A percentile compares a stretch with the other conserved stretches of the same genome.
Evolutionary conservation across 2,888 invertebrate genomes (phyloP).

Genomic region (Sylvicola cinctus): DNA sequence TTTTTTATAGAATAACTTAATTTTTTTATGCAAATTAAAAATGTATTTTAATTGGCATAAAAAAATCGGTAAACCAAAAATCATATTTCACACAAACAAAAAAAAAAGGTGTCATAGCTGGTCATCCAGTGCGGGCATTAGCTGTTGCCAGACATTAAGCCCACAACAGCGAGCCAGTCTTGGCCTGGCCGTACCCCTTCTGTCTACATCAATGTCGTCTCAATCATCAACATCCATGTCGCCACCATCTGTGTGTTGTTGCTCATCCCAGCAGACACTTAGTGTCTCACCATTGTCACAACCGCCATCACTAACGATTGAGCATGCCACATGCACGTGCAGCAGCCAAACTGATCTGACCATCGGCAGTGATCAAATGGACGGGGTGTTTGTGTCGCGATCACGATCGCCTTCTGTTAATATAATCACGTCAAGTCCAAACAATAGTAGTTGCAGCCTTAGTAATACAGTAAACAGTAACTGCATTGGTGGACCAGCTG

Average conservation of each 20-base stretch:
- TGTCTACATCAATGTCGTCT: not conserved
- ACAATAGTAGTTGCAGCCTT: no score
- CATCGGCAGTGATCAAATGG: conserved; percentile 23
- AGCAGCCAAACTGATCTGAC: conserved; percentile 49
- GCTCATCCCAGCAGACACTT: no score
- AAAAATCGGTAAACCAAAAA: no score
- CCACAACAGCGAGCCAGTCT: conserved; percentile 41
- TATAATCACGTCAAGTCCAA: no score
- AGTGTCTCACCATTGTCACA: no score
- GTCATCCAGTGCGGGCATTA: conserved; percentile 7
- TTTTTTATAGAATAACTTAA: no score
- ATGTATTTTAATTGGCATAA: no score
- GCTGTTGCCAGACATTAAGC: conserved; percentile 22
- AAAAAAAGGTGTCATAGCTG: conserved; percentile 11
- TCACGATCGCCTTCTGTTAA: no score
- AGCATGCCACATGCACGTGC: conserved; percentile 18
- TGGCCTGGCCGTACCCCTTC: conserved; percentile 21
- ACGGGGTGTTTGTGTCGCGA: no score
- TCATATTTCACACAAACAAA: not conserved
- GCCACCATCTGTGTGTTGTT: not conserved
- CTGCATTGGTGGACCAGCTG: conserved; percentile 20
- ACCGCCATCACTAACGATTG: conserved; percentile 24
- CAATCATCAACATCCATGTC: conserved; percentile 4
- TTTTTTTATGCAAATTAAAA: no score
- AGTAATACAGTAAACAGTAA: no score